phyloP scores from a whole-genome alignment of 2,797 vertebrate species.

The Hirundo rustica region DNA sequence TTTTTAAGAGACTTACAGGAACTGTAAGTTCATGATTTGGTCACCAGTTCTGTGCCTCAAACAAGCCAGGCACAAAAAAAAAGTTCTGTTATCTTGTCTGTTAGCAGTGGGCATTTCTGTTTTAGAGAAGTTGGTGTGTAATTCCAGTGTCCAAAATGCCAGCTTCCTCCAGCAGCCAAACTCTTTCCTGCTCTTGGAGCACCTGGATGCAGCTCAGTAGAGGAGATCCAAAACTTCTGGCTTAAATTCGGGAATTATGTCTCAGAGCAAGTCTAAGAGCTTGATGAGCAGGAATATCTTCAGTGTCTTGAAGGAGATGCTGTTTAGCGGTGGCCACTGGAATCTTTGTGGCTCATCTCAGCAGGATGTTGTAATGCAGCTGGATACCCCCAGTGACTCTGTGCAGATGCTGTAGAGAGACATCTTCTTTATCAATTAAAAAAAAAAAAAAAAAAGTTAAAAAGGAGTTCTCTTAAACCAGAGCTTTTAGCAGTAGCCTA shows the following conservation, averaged over 20 bases:
- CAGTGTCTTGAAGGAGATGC: background rate
- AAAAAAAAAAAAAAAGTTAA: background rate
- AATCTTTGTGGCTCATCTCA: constrained; percentile 22
- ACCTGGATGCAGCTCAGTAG: background rate
- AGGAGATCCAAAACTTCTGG: background rate
- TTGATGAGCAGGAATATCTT: background rate
- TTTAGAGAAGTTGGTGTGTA: background rate
- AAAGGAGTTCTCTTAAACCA: background rate
- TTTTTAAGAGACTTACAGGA: background rate
- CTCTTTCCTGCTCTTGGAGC: background rate
- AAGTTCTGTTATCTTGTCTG: background rate
- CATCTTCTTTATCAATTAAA: constrained; percentile 23
- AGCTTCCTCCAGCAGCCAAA: background rate
- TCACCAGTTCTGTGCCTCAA: background rate
- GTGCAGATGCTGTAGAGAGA: background rate
- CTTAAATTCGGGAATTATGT: background rate
- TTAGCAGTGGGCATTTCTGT: background rate
- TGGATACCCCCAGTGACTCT: background rate
- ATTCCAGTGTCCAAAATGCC: background rate
- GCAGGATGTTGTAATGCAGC: constrained; percentile 5
- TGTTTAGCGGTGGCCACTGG: background rate
- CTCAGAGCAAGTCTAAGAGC: background rate
- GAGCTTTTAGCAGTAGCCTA: background rate
- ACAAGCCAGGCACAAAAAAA: background rate
- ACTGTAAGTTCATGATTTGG: background rate